phyloP scores from a whole-genome alignment of 2,113 vertebrate genomes.

The Caretta caretta region DNA sequence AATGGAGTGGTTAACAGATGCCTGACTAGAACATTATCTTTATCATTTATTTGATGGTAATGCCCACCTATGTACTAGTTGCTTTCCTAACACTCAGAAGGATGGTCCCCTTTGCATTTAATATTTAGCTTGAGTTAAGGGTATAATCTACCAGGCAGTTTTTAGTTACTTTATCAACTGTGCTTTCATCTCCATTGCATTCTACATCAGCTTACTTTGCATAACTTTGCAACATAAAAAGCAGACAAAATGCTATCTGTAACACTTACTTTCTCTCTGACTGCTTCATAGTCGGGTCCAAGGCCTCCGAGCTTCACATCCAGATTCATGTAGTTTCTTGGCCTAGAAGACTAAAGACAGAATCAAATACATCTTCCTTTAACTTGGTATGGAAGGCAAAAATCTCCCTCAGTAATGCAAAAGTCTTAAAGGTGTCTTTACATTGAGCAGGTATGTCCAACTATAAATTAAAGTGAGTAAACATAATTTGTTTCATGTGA shows the following conservation, averaged over 20 bases:
- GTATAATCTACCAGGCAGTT: neutral
- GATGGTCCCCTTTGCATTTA: neutral
- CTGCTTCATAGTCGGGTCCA: slow-evolving; percentile 83
- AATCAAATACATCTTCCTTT: slow-evolving; percentile 21
- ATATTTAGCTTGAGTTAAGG: neutral
- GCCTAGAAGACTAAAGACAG: slow-evolving; percentile 63
- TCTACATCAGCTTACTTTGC: neutral
- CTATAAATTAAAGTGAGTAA: neutral
- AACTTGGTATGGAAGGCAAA: no score
- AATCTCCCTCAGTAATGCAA: neutral
- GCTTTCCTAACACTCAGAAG: neutral
- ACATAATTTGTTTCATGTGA: neutral
- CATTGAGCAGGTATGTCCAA: neutral
- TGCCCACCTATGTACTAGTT: neutral
- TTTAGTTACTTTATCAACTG: neutral
- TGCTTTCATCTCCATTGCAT: neutral
- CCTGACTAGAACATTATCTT: neutral
- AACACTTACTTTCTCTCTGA: slow-evolving; percentile 85
- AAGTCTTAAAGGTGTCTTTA: no score
- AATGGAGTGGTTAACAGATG: neutral
- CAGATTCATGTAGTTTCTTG: slow-evolving; percentile 80
- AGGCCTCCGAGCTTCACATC: slow-evolving; percentile 86
- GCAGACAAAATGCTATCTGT: neutral
- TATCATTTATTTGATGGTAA: neutral
- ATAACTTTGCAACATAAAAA: neutral